Base-by-base conservation (phyloP, 1,140 invertebrate species). In the Helicoverpa zea region DNA sequence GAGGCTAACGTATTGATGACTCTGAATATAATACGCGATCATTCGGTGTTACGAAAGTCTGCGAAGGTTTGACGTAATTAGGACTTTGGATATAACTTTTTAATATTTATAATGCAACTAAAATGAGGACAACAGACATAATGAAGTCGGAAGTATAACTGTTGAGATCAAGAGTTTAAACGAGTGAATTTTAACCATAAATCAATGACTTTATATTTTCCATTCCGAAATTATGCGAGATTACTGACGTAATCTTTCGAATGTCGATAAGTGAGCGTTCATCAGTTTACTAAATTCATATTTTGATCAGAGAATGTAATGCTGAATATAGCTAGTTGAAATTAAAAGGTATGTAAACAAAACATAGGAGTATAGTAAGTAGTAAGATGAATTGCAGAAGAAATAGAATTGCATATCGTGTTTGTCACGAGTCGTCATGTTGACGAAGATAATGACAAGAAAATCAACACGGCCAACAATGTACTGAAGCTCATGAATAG, bases 401-500 rank as follows among this genome's bases (percentile, higher is more conserved):
- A 77, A 52, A 30, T 30, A 51, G 29, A 54, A 73, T 54, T 14
- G n/a, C 16, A 23, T 30, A 30, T 51, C 13, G 23, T 49, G 18
- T n/a, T 43, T 16, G 58, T 77, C 49, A 64, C 29, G 49, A 64
- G 49, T 56, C 43, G 49, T 66, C 43, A 29, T 61, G 49, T 75
- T 56, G 72, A 74, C 72, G 58, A 18, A 74, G 52, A 30, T 16
- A 61, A 49, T 49, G 29, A 43, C 73, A 75, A 75, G 49, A 72
- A 75, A 75, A 18, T 5, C 43, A 61, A 63, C 56, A 59, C 52
- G 59, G 52, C 11, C 56, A 59, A 74, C 30, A 61, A 59, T 75
- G 73, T 58, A 79, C 81, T 81, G 66, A 63, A 82, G 43, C 81
- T 87, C 82, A 83, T 88, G 85, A 84, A 85, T 86, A 86, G 81